Percentiles rank a stretch among this genome's conserved stretches.
Conservation (phyloP, 2,797 vertebrate species). For the Chelon labrosus region DNA sequence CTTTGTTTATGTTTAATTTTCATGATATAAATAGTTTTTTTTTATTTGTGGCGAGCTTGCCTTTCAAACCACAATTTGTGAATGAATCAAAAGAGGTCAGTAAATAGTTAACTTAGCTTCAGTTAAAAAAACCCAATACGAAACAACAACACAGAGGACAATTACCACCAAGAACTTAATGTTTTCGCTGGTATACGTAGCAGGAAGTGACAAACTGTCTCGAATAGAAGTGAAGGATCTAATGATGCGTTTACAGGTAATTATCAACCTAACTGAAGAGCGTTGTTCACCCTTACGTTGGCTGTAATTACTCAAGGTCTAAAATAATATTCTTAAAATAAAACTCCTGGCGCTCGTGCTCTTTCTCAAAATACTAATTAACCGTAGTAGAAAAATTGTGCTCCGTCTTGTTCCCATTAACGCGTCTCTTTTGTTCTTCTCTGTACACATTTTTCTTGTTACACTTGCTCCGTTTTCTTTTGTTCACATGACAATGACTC, state of each 20-base stretch:
- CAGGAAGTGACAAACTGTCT: constrained; percentile 21
- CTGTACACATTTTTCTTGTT: constrained; percentile 56
- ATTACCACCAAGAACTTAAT: background rate
- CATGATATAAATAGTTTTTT: background rate
- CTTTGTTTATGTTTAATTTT: constrained; percentile 19
- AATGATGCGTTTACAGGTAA: constrained; percentile 61
- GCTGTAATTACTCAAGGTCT: constrained; percentile 38
- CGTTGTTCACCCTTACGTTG: constrained; percentile 29
- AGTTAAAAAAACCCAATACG: constrained; percentile 6
- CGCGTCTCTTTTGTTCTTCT: constrained; percentile 59
- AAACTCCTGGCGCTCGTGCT: constrained; percentile 31
- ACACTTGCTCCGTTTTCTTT: constrained; percentile 59
- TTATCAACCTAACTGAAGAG: constrained; percentile 54
- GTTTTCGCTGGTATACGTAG: background rate
- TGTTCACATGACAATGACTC: constrained; percentile 65
- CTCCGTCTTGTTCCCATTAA: constrained; percentile 65
- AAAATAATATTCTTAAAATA: constrained; percentile 56
- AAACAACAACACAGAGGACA: background rate
- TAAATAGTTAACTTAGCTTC: background rate
- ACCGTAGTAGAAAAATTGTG: constrained; percentile 33
- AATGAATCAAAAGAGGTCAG: background rate
- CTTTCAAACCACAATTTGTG: background rate
- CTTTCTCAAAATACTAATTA: constrained; percentile 67
- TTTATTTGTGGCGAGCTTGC: constrained; percentile 1
- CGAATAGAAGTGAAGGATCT: constrained; percentile 18